These are phyloP conservation scores for Ploceus nigricollis DNA, from an alignment of 2,113 vertebrate genomes.

Conservation along the genomic window DNA sequence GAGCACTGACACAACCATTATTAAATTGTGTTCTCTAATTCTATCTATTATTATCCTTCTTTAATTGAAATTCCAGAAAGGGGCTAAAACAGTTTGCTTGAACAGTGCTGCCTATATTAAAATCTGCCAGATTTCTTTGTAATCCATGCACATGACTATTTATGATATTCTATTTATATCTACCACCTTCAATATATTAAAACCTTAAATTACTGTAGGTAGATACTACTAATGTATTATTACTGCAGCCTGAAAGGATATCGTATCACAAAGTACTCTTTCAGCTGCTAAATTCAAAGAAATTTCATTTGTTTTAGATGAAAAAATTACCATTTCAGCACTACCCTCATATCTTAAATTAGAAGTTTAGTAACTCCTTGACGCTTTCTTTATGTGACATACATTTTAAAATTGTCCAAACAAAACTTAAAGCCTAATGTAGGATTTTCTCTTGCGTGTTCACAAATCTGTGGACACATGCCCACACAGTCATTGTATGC, in stretches of 20 bases:
- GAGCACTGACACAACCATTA: background rate
- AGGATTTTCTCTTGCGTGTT: background rate
- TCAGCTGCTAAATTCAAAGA: background rate
- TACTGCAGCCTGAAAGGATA: background rate
- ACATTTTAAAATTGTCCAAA: background rate
- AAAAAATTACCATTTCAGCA: background rate
- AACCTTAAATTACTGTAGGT: background rate
- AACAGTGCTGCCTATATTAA: background rate
- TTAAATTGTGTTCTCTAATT: background rate
- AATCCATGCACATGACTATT: background rate
- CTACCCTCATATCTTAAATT: background rate
- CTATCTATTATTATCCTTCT: constrained; percentile 31
- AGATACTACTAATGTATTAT: background rate
- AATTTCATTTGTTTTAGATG: background rate
- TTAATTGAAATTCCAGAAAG: constrained; percentile 41
- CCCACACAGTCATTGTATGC: background rate
- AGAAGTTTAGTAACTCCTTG: background rate
- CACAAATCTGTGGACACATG: background rate
- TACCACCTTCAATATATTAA: background rate
- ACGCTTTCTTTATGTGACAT: background rate
- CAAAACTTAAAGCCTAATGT: background rate
- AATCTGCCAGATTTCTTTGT: background rate
- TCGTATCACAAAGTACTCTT: background rate
- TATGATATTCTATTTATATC: background rate
- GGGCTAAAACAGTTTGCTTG: background rate